These are phyloP conservation scores for Setipinna tenuifilis DNA, from an alignment of 2,797 vertebrate species.

Conservation along the genomic window DNA sequence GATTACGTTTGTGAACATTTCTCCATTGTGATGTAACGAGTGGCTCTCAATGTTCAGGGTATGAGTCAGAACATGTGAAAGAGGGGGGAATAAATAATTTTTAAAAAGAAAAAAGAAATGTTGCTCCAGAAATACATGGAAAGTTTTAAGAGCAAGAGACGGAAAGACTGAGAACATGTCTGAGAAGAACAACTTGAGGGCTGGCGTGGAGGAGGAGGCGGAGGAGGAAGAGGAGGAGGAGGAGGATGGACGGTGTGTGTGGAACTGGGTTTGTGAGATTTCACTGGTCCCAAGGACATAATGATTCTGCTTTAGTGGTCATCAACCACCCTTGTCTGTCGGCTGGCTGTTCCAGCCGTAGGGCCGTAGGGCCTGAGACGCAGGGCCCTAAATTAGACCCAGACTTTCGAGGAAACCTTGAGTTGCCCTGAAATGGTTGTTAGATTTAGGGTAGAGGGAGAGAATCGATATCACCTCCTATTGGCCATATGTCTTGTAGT, in stretches of 20 bases:
- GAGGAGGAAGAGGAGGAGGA: neutral
- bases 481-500: neutral
- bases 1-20: neutral
- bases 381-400: neutral
- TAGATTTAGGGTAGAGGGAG: neutral
- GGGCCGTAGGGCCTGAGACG: neutral
- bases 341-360: neutral
- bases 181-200: constrained; percentile 32
- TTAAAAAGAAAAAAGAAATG: neutral
- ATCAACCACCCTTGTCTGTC: neutral
- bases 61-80: constrained; percentile 12
- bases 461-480: neutral
- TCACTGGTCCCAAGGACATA: neutral
- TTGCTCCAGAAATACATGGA: neutral
- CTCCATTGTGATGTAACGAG: constrained; percentile 8
- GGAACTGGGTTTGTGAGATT: neutral
- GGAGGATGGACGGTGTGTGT: neutral
- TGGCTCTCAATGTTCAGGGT: neutral
- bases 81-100: neutral
- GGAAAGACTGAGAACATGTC: constrained; percentile 55
- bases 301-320: neutral
- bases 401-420: neutral
- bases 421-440: neutral
- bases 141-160: constrained; percentile 35
- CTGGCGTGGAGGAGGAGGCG: neutral